Percentiles rank a stretch among this genome's conserved stretches.
These are phyloP conservation scores for Otus sunia DNA, from an alignment of 2,113 vertebrate genomes.

Conservation along the genomic window DNA sequence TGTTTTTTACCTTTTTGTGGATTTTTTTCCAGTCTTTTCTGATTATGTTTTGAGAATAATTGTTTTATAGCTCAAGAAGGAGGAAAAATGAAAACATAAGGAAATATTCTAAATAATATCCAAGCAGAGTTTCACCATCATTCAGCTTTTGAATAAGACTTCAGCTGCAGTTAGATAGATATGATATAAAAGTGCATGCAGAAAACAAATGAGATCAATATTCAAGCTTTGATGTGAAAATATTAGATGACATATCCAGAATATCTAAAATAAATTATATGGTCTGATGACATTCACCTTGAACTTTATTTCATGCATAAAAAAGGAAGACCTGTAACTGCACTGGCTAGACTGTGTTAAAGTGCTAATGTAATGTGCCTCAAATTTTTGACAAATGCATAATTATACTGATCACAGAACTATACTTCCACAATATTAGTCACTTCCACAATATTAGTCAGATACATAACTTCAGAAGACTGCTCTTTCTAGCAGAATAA, in stretches of 20 bases:
- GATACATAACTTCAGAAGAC: neutral
- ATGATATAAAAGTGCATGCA: neutral
- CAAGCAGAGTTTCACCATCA: neutral
- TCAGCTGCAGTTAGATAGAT: neutral
- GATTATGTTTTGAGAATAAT: neutral
- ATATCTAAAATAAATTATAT: neutral
- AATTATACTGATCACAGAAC: neutral
- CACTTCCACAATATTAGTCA: neutral
- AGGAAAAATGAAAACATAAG: neutral
- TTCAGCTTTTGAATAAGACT: neutral
- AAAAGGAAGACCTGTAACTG: neutral
- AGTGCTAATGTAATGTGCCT: neutral
- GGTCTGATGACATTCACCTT: neutral
- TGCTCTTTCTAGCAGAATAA: neutral
- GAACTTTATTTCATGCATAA: neutral
- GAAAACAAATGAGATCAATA: neutral
- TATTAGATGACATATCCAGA: neutral
- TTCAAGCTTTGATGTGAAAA: neutral
- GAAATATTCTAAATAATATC: neutral
- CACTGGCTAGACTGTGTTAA: neutral
- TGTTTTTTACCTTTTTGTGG: conserved; percentile 24
- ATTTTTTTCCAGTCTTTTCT: conserved; percentile 8
- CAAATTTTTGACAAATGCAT: neutral
- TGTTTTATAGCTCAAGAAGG: neutral
- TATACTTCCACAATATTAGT: neutral